A percentile compares a stretch with the other conserved stretches of the same genome.
Evolutionary conservation across 2,797 vertebrate genomes (phyloP).

Genomic region (Discoglossus pictus): DNA sequence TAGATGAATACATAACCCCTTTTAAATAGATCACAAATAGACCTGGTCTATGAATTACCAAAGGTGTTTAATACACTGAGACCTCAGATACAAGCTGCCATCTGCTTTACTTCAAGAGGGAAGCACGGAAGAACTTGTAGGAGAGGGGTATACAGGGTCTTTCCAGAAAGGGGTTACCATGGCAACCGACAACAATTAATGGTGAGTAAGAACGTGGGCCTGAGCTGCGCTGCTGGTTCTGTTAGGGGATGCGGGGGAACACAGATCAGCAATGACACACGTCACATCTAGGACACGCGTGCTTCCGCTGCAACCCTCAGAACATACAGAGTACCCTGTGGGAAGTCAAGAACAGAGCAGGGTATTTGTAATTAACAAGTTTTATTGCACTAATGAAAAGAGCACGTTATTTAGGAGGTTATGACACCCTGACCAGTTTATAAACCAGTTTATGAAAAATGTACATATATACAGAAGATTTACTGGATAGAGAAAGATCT

Average conservation of each 20-base stretch:
- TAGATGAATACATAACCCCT: no score
- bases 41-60: no score
- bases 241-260: conserved; percentile 47
- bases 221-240: conserved; percentile 34
- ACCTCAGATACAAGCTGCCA: conserved; percentile 2
- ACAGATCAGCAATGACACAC: conserved; percentile 39
- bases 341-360: conserved; percentile 11
- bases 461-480: no score
- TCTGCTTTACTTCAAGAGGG: conserved; percentile 7
- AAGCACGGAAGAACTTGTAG: conserved; percentile 8
- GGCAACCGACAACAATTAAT: conserved; percentile 51
- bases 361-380: conserved; percentile 11
- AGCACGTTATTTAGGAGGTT: background rate
- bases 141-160: conserved; percentile 37
- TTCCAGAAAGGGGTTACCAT: conserved; percentile 42
- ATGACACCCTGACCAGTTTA: background rate
- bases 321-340: conserved; percentile 10
- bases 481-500: no score
- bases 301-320: conserved; percentile 32
- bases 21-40: no score
- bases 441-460: no score
- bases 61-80: no score
- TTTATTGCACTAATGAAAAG: conserved; percentile 2
- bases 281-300: conserved; percentile 38
- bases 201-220: conserved; percentile 51